Evolutionary conservation across 2,888 invertebrate genomes (phyloP).

Genomic region (Anorthoa munda): DNA sequence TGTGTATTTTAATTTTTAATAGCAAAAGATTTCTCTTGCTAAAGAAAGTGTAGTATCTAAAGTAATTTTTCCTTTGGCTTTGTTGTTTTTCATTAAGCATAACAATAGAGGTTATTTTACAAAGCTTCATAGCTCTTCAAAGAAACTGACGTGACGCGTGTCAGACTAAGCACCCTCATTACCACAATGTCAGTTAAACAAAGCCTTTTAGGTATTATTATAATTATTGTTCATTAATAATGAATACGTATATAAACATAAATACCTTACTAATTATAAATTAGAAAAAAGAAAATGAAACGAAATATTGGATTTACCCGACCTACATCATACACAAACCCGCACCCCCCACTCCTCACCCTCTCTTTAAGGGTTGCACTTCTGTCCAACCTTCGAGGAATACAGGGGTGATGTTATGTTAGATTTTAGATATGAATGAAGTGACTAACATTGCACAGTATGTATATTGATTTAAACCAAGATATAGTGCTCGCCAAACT

Average conservation of each 20-base stretch:
- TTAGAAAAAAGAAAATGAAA: too few relatives aligned
- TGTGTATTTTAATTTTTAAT: constrained; percentile 2
- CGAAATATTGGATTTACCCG: too few relatives aligned
- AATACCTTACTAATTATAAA: not conserved
- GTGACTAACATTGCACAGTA: not conserved
- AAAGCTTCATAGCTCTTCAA: constrained; percentile 40
- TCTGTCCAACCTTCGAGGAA: too few relatives aligned
- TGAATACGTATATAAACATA: not conserved
- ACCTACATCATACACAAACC: too few relatives aligned
- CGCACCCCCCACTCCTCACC: too few relatives aligned
- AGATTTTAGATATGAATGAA: not conserved
- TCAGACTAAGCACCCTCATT: constrained; percentile 18
- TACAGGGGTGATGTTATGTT: too few relatives aligned
- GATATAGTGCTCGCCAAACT: too few relatives aligned
- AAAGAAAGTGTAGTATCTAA: constrained; percentile 8
- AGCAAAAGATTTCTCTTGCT: not conserved
- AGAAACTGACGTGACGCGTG: constrained; percentile 32
- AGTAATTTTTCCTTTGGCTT: constrained; percentile 1
- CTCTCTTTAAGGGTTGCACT: too few relatives aligned
- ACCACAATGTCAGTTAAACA: constrained; percentile 6
- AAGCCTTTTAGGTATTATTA: not conserved
- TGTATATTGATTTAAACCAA: not conserved
- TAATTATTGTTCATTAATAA: constrained; percentile 5
- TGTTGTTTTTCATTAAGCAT: constrained; percentile 39
- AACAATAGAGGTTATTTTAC: constrained; percentile 36